phyloP scores from a whole-genome alignment of 2,888 invertebrate genomes.

The Mechanitis messenoides region DNA sequence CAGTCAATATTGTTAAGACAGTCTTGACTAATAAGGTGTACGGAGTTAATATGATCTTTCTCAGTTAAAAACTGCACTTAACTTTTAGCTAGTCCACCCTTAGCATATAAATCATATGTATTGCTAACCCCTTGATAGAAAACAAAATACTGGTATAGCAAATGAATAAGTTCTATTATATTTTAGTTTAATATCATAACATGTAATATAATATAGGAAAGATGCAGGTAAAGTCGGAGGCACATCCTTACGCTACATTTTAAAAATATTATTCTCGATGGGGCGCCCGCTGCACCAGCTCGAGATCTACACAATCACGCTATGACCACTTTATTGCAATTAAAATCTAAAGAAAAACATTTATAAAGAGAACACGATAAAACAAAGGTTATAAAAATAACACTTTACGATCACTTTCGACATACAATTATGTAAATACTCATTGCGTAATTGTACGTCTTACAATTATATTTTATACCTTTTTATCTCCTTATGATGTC shows the following conservation, averaged over 20 bases:
- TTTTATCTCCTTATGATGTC: constrained; percentile 20
- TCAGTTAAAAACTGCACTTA: too few relatives aligned
- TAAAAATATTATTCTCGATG: constrained; percentile 10
- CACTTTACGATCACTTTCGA: constrained; percentile 39
- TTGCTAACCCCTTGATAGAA: too few relatives aligned
- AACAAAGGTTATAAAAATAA: constrained; percentile 39
- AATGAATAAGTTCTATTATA: too few relatives aligned
- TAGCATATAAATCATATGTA: too few relatives aligned
- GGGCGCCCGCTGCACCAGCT: constrained; percentile 8
- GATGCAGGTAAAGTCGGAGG: not conserved
- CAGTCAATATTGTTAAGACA: too few relatives aligned
- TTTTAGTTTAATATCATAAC: not conserved
- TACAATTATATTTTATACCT: constrained; percentile 23
- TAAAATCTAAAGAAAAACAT: constrained; percentile 35
- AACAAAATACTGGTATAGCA: too few relatives aligned
- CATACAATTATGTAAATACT: constrained; percentile 30
- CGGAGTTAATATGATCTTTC: too few relatives aligned
- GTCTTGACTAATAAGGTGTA: too few relatives aligned
- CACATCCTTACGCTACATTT: not conserved
- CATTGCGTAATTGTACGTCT: constrained; percentile 27
- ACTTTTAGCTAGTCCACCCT: too few relatives aligned
- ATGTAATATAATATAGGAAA: not conserved
- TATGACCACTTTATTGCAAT: constrained; percentile 22
- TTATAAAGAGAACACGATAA: constrained; percentile 45
- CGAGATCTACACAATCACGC: constrained; percentile 30